Evolutionary conservation across 2,797 vertebrate genomes (phyloP).

Genomic region (Chelon auratus): DNA sequence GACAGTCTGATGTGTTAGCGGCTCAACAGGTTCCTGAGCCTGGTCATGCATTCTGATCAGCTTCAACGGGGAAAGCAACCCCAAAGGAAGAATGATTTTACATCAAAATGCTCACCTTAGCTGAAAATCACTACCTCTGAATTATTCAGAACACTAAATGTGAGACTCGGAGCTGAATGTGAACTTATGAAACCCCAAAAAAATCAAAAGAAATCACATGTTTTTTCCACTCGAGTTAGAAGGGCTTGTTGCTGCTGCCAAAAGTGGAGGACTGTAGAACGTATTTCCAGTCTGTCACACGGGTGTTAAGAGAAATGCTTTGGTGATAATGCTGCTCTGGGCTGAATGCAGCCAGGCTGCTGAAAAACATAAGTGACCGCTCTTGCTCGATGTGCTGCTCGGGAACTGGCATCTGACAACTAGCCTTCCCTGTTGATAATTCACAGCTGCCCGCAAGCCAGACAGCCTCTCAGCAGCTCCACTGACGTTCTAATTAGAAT

Average conservation of each 20-base stretch:
- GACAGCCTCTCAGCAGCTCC: constrained; percentile 38
- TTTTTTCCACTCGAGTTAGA: not conserved
- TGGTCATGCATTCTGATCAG: constrained; percentile 38
- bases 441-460: constrained; percentile 52
- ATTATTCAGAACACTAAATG: constrained; percentile 47
- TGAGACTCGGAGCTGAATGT: constrained; percentile 27
- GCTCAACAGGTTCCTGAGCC: constrained; percentile 37
- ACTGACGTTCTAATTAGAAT: constrained; percentile 61
- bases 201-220: not conserved
- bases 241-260: constrained; percentile 6
- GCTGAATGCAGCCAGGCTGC: constrained; percentile 32
- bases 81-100: constrained; percentile 24
- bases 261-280: constrained; percentile 26
- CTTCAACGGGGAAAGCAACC: constrained; percentile 17
- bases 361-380: constrained; percentile 46
- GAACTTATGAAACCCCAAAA: constrained; percentile 13
- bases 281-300: constrained; percentile 49
- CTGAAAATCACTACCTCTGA: constrained; percentile 55
- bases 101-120: constrained; percentile 43
- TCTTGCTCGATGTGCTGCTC: constrained; percentile 42
- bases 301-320: constrained; percentile 36
- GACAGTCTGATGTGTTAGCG: constrained; percentile 51
- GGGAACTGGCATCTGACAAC: constrained; percentile 57
- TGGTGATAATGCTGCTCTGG: constrained; percentile 24
- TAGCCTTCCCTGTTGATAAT: constrained; percentile 54